Base-by-base conservation (phyloP, 2,113 vertebrate species). In the Macquaria australasica region DNA sequence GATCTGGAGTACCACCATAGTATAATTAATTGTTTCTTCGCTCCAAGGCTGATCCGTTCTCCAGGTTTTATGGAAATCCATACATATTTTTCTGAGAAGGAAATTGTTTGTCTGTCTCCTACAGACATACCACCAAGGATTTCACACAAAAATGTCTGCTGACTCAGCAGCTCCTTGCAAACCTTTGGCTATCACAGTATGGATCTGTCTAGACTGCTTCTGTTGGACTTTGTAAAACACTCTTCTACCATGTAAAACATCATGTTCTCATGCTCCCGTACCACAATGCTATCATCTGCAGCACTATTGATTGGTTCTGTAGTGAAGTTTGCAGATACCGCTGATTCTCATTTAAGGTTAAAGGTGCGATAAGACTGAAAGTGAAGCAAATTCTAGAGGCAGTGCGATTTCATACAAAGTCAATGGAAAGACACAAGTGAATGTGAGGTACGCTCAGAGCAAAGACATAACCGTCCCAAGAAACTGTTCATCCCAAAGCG, bases 21-120 rank as follows among this genome's bases (percentile, higher is more conserved):
- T 60, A 37, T 68, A 68, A 37, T 75, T 41, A 56, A 62, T 41
- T 50, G 21, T 80, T 58, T 23, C 48, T 58, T 78, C 63, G 37
- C 45, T 83, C 45, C n/a, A 8, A 39, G 18, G 34, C 34, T 14
- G 43, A 72, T 21, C 25, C 21, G 43, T 60, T 25, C 25, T 64
- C 31, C 10, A 41, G 25, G 23, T 68, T 73, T 58, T 1, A 37
- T 69, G 48, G 28, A 62, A 75, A 85, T 62, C 23, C 28, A 71
- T 56, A 48, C 0, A 68, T 12, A 3, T 9, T 9, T 34, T 71
- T 56, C 56, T 31, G 28, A 34, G 3, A 34, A 34, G 4, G 34
- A 34, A 34, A 34, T 34, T 4, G 34, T 34, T 34, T 2, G 34
- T 34, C 34, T 34, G 34, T 34, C 34, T 34, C 34, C 34, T 34